phyloP scores from a whole-genome alignment of 1,140 invertebrate species.

The Wiebesia pumilae region DNA sequence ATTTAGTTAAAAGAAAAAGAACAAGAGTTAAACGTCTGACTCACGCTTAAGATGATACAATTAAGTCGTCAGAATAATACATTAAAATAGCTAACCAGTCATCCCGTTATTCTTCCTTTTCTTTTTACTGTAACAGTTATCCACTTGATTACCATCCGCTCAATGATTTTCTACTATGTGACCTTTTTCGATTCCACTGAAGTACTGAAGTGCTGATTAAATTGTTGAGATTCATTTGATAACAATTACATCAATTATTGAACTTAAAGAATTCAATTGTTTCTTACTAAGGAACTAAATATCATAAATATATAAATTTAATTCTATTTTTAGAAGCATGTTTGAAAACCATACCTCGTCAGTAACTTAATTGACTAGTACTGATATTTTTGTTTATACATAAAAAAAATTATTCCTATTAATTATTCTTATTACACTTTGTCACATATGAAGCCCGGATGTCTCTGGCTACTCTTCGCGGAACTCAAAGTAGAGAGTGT shows the following conservation, averaged over 20 bases:
- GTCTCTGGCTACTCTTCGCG: no score
- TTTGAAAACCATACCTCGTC: no score
- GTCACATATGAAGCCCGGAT: no score
- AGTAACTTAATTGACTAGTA: no score
- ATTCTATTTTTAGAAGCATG: no score
- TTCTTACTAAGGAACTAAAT: no score
- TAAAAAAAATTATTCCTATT: no score
- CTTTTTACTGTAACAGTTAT: conserved; percentile 22
- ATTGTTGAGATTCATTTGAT: conserved; percentile 11
- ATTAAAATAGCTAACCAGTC: conserved; percentile 62
- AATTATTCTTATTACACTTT: no score
- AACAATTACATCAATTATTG: background rate
- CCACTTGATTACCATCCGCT: conserved; percentile 47
- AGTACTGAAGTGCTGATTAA: background rate
- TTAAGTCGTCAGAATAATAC: conserved; percentile 62
- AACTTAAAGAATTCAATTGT: background rate
- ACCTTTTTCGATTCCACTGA: background rate
- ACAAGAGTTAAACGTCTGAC: conserved; percentile 46
- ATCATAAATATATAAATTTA: no score
- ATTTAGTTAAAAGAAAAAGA: background rate
- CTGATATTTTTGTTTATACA: no score
- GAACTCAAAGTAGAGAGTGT: no score
- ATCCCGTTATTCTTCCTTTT: conserved; percentile 49
- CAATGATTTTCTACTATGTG: conserved; percentile 23
- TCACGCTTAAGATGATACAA: conserved; percentile 63